Conservation (phyloP, 2,888 invertebrate species). For the Mongoloraphidia duomilia region DNA sequence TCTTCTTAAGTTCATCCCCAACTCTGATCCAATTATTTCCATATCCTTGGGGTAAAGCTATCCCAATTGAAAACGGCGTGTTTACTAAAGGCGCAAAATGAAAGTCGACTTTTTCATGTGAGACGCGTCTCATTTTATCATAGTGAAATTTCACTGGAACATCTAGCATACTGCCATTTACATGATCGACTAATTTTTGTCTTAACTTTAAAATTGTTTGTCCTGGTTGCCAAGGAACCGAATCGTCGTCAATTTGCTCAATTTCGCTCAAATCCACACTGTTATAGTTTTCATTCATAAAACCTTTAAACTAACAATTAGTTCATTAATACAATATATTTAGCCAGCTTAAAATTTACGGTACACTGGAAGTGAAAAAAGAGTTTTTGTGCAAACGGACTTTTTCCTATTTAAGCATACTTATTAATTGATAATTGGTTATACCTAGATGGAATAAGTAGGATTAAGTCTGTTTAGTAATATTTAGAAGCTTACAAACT, state of each 20-base stretch:
- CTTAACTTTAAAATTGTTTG: slow-evolving; percentile 43
- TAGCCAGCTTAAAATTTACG: too few relatives aligned
- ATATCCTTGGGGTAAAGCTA: slow-evolving; percentile 68
- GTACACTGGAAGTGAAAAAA: too few relatives aligned
- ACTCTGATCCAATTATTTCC: slow-evolving; percentile 61
- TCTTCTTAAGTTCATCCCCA: slow-evolving; percentile 58
- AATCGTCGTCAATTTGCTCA: slow-evolving; percentile 64
- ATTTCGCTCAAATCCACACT: slow-evolving; percentile 93
- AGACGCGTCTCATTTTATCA: slow-evolving; percentile 72
- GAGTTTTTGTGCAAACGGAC: too few relatives aligned
- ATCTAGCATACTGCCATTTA: slow-evolving; percentile 46
- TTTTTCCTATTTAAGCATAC: too few relatives aligned
- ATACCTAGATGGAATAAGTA: too few relatives aligned
- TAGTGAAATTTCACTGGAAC: slow-evolving; percentile 69
- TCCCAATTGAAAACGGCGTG: slow-evolving; percentile 77
- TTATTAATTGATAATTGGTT: too few relatives aligned
- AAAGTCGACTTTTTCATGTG: slow-evolving; percentile 66
- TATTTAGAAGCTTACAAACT: too few relatives aligned
- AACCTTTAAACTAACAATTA: slow-evolving; percentile 37
- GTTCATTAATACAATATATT: not conserved
- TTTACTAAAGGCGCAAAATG: slow-evolving; percentile 67
- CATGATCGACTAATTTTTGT: slow-evolving; percentile 54
- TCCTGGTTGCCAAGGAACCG: slow-evolving; percentile 49
- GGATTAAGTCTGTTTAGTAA: too few relatives aligned
- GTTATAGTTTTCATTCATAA: slow-evolving; percentile 83